Base-by-base conservation (phyloP, 2,888 invertebrate species). In the Troides helena region DNA sequence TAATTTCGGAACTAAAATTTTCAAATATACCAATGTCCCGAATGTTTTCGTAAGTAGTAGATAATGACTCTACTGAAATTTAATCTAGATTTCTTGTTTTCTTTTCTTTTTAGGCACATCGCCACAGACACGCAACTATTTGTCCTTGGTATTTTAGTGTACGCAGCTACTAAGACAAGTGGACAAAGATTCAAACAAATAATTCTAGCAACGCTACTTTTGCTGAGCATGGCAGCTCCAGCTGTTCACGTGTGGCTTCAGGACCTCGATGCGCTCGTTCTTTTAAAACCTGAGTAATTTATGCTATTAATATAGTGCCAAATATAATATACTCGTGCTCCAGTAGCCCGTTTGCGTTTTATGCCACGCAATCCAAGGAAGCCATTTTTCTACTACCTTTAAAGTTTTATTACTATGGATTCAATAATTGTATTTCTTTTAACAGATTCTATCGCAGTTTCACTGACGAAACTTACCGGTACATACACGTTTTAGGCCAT, bases 401-500 rank as follows among this genome's bases (percentile, higher is more conserved):
- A 56, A 8, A 14, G 21, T 18, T 21, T 59, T 23, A 14, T 59
- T 59, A 4, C 8, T 14, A 23, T 1, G 12, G 21, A 6, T n/a
- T 36, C 8, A 61, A 8, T 18, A 0, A 30, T 30, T 30, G 30
- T 30, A 23, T 17, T 1, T 46, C 57, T 62, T 17, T 67, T 74
- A 73, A 7, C 75, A 82, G 81, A 70, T 68, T 72, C 8, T 76
- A 76, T 61, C 77, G 79, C 21, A 75, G 73, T 6, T 72, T 80
- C 61, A 73, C 74, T 36, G 69, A 75, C n/a, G 71, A 58, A 0
- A 81, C 82, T 0, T 87, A 84, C 72, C 76, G 80, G 67, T 67
- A 79, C 14, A 62, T 82, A 25, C 85, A 88, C 75, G 78, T 81
- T 53, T 77, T 83, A 3, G 80, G 81, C 0, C 84, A 88, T 74